Conservation (phyloP, 2,113 vertebrate species). For the Lepisosteus oculatus region DNA sequence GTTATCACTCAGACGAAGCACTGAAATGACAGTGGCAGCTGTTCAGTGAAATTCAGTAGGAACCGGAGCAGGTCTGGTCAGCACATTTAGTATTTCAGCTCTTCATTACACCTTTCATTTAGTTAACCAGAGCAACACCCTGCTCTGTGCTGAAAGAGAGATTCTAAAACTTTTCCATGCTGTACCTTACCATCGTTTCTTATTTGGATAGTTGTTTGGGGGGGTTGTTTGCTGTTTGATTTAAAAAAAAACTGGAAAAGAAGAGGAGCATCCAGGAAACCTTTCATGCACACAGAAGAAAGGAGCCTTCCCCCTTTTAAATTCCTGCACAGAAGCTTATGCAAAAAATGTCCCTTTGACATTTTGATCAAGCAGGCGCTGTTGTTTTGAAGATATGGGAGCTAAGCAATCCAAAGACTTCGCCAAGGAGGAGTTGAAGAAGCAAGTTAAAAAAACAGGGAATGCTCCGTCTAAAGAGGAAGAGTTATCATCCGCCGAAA, state of each 20-base stretch:
- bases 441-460: constrained; percentile 39
- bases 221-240: not conserved
- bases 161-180: too few species aligned
- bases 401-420: constrained; percentile 54
- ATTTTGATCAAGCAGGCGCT: not conserved
- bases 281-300: not conserved
- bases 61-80: constrained; percentile 53
- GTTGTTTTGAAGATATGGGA: constrained; percentile 56
- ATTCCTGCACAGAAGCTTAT: not conserved
- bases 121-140: not conserved
- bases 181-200: not conserved
- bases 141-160: not conserved
- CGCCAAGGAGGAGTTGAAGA: constrained; percentile 51
- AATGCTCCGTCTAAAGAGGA: constrained; percentile 63
- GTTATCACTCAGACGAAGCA: constrained; percentile 66
- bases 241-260: not conserved
- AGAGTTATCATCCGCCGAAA: constrained; percentile 54
- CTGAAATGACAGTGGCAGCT: constrained; percentile 87
- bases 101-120: constrained; percentile 8
- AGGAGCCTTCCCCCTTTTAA: not conserved
- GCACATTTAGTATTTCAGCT: constrained; percentile 35
- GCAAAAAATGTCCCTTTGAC: not conserved
- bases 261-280: not conserved
- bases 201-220: not conserved
- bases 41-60: constrained; percentile 66